Evolutionary conservation across 2,797 vertebrate genomes (phyloP), one percentile per base, ranked within the genome.

Genomic region (Semotilus atromaculatus): DNA sequence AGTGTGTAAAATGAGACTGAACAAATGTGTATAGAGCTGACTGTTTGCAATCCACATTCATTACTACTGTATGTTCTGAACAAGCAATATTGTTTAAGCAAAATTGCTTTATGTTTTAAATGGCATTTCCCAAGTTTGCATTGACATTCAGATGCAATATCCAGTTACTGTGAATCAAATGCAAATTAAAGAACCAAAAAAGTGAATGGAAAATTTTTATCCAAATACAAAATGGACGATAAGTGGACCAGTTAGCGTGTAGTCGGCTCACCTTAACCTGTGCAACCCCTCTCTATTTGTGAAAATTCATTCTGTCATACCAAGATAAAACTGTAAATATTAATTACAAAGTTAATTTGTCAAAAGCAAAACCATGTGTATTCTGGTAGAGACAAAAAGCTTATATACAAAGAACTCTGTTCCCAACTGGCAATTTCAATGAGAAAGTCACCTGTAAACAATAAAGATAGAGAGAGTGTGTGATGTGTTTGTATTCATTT

Each of bases 401-500:
- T 91, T 87, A 91, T 94, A 91, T 94, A 91, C 94, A 94, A 94
- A 93, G 91, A 94, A 92, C 89, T 92, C 87, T 88, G 92, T 91
- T 91, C 92, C 92, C 92, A 93, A 91, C 90, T 93, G 92, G 91
- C 89, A 86, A 93, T 89, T 93, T 87, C n/a, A 89, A 90, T 84
- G 82, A 91, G 96, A 97, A 94, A 92, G 95, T 94, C 95, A 94
- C 92, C 95, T 97, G 97, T 98, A 98, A 98, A 98, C 97, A 96
- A 95, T 96, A 91, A 88, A 91, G 88, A 90, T 87, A 89, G 66
- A 84, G 85, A 75, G 58, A 78, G 74, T 1, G n/a, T 7, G 26
- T 31, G 26, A 62, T 90, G 60, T 86, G 92, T 91, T 64, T 90
- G 89, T 94, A 94, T 95, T 96, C 94, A 96, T 96, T 94, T 93